Percentiles rank a stretch among this genome's conserved stretches.
These are phyloP conservation scores for Capricornis sumatraensis DNA, from an alignment of 2,113 vertebrate species.

Conservation along the genomic window DNA sequence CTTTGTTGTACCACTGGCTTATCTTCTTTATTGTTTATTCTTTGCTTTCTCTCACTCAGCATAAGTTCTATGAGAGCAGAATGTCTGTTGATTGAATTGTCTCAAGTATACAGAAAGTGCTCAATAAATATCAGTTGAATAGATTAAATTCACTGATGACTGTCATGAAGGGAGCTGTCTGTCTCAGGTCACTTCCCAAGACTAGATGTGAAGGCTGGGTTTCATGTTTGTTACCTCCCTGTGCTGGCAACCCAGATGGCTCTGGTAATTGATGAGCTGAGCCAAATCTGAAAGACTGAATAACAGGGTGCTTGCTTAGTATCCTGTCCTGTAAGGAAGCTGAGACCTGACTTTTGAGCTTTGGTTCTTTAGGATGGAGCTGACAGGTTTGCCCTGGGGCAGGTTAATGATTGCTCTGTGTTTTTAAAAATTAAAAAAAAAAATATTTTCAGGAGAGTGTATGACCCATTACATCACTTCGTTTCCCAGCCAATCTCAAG, in stretches of 20 bases:
- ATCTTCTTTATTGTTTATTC: not conserved
- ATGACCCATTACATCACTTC: not conserved
- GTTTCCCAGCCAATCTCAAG: not conserved
- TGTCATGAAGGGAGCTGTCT: not conserved
- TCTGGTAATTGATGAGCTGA: rapidly evolving
- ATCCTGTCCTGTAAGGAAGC: not conserved
- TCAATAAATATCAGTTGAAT: not conserved
- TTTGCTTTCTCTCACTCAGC: not conserved
- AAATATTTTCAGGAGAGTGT: not conserved
- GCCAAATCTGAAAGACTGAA: not conserved
- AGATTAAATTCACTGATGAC: not conserved
- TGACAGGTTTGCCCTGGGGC: not conserved
- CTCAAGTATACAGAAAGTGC: not conserved
- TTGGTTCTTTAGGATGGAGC: not conserved
- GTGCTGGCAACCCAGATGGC: not conserved
- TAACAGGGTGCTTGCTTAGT: not conserved
- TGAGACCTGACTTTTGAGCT: not conserved
- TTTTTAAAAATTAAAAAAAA: not conserved
- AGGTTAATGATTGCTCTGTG: not conserved
- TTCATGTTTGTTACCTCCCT: not conserved
- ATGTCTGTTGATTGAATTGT: not conserved
- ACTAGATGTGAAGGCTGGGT: not conserved
- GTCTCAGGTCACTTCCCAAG: not conserved
- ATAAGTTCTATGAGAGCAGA: not conserved
- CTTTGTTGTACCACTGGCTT: not conserved